Evolutionary conservation across 2,113 vertebrate species (phyloP).

Genomic region (Anarhynchus alexandrinus): DNA sequence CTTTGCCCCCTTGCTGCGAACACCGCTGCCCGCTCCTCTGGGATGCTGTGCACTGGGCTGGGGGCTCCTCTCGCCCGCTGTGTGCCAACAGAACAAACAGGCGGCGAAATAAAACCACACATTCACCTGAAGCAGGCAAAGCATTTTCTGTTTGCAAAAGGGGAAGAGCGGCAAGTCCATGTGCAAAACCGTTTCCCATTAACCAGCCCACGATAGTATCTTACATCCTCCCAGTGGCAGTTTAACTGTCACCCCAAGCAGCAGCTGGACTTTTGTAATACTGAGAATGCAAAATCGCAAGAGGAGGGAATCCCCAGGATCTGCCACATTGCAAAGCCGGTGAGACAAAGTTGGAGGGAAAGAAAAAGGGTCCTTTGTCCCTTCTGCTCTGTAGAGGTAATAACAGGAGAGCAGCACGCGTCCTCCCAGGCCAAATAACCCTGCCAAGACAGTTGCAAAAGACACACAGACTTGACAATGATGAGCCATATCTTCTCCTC

Average conservation of each 20-base stretch:
- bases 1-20: not conserved
- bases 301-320: not conserved
- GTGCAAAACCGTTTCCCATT: not conserved
- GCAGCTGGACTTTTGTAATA: not conserved
- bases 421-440: not conserved
- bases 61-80: not conserved
- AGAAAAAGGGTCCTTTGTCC: not conserved
- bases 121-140: not conserved
- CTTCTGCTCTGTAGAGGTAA: not conserved
- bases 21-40: not conserved
- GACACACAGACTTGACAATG: not conserved
- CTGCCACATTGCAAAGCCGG: not conserved
- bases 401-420: not conserved
- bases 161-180: not conserved
- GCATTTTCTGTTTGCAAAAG: not conserved
- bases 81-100: not conserved
- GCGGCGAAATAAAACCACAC: fast-evolving
- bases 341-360: not conserved
- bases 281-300: not conserved
- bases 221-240: not conserved
- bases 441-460: not conserved
- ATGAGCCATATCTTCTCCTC: not conserved
- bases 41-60: fast-evolving
- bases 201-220: not conserved
- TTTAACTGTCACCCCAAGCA: not conserved